Evolutionary conservation across 2,113 vertebrate genomes (phyloP), one percentile per base, ranked within the genome.

Genomic region (Phoxinus phoxinus): DNA sequence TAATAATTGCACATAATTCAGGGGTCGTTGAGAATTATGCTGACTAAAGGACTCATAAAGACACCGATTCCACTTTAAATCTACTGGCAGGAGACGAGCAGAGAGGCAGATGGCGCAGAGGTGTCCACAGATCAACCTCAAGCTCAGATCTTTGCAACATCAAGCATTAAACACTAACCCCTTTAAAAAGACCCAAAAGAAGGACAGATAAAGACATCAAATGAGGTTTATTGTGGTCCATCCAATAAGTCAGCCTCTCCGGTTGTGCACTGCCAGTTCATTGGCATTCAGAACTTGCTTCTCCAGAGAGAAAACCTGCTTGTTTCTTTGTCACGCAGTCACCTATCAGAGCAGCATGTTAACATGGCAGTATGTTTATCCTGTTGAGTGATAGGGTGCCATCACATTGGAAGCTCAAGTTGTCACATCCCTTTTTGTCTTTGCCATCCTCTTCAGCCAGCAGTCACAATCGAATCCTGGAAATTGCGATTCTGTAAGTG

Each of bases 391-490:
- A 74, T 37, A 35, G 51, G 58, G 79, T 74, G 76, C 85, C 46
- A 41, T 85, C 81, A 46, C 13, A 9, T 30, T 53, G 30, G 21
- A 84, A 27, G 63, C 73, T 32, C 73, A 85, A 67, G 48, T 69
- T 27, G 69, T 61, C 48, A 53, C 59, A 10, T 71, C 25, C 80
- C 71, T 80, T 59, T 87, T 79, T 85, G 67, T 83, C 85, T 88
- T 85, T 86, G 83, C 23, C 48, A 21, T 83, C 27, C 12, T 63
- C 61, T 87, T 86, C 76, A 58, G 65, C 63, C 59, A 37, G 27
- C 58, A 69, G 83, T 83, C 84, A 85, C 58, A 85, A 86, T 86
- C 46, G 32, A 85, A 72, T 86, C 53, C 76, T 51, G 72, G 74
- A 44, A 78, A 59, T 53, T 35, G 59, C 4, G 79, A 80, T 78